Conservation (phyloP, 64 coral and sea anemone species). For the Acropora yongei region DNA sequence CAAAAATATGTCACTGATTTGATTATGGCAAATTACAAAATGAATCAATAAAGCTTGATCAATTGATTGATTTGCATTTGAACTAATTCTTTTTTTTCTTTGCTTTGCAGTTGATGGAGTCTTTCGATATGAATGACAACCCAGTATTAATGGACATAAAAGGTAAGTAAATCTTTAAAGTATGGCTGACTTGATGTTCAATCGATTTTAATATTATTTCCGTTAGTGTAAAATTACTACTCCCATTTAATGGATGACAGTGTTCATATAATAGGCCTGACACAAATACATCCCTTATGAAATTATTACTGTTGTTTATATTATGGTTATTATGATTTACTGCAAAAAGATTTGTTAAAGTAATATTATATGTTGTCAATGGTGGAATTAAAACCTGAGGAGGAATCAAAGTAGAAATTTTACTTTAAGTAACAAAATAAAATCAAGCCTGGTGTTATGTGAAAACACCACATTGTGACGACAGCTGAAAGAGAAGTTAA, state of each 20-base stretch:
- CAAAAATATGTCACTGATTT: too few relatives aligned
- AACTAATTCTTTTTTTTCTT: too few relatives aligned
- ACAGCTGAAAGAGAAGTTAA: too few relatives aligned
- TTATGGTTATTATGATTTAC: constrained; percentile 16
- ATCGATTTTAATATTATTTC: not conserved
- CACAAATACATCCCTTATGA: constrained; percentile 11
- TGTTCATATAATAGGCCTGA: constrained; percentile 14
- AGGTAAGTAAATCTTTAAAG: constrained; percentile 8
- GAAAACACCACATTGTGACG: too few relatives aligned
- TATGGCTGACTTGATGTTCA: constrained; percentile 3
- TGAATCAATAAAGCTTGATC: too few relatives aligned
- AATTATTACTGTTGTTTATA: constrained; percentile 10
- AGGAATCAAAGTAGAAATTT: too few relatives aligned
- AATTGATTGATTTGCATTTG: too few relatives aligned
- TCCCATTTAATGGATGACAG: constrained; percentile 15
- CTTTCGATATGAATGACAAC: too few relatives aligned
- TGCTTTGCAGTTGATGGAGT: too few relatives aligned
- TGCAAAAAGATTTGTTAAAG: constrained; percentile 6
- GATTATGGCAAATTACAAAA: too few relatives aligned
- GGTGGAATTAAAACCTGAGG: not conserved
- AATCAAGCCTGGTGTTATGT: too few relatives aligned
- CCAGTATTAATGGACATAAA: not conserved
- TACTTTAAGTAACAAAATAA: too few relatives aligned
- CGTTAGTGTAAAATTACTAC: constrained; percentile 3
- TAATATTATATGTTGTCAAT: not conserved